Base-by-base conservation (phyloP, 2,113 vertebrate species). In the Psammodynastes pulverulentus region DNA sequence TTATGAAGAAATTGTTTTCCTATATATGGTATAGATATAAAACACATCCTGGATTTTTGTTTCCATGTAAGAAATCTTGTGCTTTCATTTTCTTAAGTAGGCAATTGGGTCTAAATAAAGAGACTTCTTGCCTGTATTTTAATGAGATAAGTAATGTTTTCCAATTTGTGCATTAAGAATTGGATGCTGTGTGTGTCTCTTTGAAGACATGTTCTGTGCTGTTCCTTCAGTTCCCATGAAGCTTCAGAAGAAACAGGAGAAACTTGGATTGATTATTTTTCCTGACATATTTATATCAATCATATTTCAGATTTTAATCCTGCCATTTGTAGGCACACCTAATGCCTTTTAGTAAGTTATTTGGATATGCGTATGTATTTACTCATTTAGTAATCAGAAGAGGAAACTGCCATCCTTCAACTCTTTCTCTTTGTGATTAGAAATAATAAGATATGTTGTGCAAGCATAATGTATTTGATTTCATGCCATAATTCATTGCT, bases 1-100 rank as follows among this genome's bases (percentile, higher is more conserved):
- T 49, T 95, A 94, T 95, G 93, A 94, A 94, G 96, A 96, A 94
- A 95, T 96, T 94, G 92, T 95, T 94, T 90, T 94, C 79, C 94
- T 97, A 93, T 97, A 97, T 97, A 95, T 97, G 96, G 95, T 94
- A 96, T 95, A 96, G 91, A 92, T 96, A 94, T 96, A 96, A 97
- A 97, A 91, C 95, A 97, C 97, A 97, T 94, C 94, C 84, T 96
- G 94, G 95, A 95, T 95, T 93, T 96, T 93, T 89, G 96, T 98
- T 98, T 97, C 98, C 97, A 98, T 98, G 96, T 97, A 96, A 97
- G 97, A 97, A 94, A 95, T 96, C 84, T 94, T 95, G 94, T 95
- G 56, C 62, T 46, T 93, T 88, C 93, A 94, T 96, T 96, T 90
- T 88, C 95, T 96, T 95, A 95, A 96, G 94, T 92, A 96, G 96